A percentile compares a stretch with the other conserved stretches of the same genome.
These are phyloP conservation scores for Oxycera nigricornis DNA, from an alignment of 2,888 invertebrate species.

Conservation along the genomic window DNA sequence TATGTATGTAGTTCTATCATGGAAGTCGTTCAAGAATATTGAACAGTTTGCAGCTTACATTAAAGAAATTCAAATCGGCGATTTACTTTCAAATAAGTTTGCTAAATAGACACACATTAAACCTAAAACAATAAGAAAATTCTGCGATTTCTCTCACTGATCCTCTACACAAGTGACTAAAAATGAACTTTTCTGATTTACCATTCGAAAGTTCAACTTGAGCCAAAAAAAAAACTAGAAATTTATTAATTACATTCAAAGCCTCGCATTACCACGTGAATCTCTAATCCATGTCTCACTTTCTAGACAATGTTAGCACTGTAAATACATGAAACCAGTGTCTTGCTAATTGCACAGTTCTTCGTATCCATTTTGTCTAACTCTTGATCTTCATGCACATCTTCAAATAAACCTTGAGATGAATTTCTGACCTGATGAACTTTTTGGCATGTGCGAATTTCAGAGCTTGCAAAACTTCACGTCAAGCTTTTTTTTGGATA, in stretches of 20 bases:
- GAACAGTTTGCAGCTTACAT: too few species aligned
- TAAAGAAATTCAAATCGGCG: too few species aligned
- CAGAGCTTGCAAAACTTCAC: background rate
- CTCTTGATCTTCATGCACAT: background rate
- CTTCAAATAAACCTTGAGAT: slow-evolving; percentile 31
- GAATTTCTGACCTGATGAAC: slow-evolving; percentile 5
- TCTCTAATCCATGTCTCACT: background rate
- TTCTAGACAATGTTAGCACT: background rate
- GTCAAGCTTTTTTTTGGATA: background rate
- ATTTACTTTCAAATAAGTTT: too few species aligned
- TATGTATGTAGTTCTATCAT: too few species aligned
- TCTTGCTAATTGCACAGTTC: slow-evolving; percentile 27
- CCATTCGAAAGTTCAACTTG: too few species aligned
- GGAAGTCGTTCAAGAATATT: too few species aligned
- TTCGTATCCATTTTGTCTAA: background rate
- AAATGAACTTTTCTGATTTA: too few species aligned
- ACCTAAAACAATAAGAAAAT: too few species aligned
- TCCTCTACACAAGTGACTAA: too few species aligned
- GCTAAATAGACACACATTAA: too few species aligned
- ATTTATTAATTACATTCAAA: background rate
- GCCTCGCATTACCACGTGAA: background rate
- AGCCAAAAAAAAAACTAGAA: too few species aligned
- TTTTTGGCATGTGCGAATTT: slow-evolving; percentile 23
- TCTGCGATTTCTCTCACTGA: too few species aligned
- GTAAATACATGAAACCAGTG: background rate